These are phyloP conservation scores for Diorhabda carinulata DNA, from an alignment of 1,140 invertebrate genomes.

Conservation along the genomic window DNA sequence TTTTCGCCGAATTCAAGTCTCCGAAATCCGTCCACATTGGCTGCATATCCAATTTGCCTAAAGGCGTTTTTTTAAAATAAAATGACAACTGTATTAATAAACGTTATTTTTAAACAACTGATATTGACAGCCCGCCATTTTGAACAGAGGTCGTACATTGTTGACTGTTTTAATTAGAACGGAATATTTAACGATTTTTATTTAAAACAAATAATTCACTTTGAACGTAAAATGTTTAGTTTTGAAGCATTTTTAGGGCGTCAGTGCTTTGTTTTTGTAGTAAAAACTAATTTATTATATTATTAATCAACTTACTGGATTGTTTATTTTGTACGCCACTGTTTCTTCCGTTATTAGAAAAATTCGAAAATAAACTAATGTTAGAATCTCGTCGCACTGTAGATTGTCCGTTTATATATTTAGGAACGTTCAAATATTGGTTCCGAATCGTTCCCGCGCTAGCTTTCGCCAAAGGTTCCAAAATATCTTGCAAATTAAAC, in stretches of 20 bases:
- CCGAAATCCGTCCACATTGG: slow-evolving; percentile 32
- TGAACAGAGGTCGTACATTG: background rate
- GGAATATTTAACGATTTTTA: background rate
- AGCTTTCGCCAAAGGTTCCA: slow-evolving; percentile 48
- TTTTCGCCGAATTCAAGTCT: slow-evolving; percentile 44
- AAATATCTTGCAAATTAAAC: slow-evolving; percentile 46
- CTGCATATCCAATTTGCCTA: slow-evolving; percentile 27
- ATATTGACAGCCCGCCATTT: background rate
- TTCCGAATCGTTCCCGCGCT: slow-evolving; percentile 60
- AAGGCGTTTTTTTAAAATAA: background rate
- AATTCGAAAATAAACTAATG: slow-evolving; percentile 21
- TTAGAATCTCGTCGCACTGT: slow-evolving; percentile 29
- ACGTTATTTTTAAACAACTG: background rate
- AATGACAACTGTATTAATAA: background rate
- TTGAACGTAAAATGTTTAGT: too few species aligned
- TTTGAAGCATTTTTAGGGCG: too few species aligned
- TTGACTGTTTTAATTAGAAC: background rate
- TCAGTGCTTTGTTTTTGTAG: too few species aligned
- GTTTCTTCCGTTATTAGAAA: slow-evolving; percentile 23
- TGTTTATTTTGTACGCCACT: slow-evolving; percentile 24
- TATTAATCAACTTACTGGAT: slow-evolving; percentile 15
- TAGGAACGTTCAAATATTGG: slow-evolving; percentile 66
- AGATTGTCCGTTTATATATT: slow-evolving; percentile 64
- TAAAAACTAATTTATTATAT: too few species aligned
- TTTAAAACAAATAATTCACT: too few species aligned